These are phyloP conservation scores for Anoplopoma fimbria DNA, from an alignment of 2,113 vertebrate species.

Conservation along the genomic window DNA sequence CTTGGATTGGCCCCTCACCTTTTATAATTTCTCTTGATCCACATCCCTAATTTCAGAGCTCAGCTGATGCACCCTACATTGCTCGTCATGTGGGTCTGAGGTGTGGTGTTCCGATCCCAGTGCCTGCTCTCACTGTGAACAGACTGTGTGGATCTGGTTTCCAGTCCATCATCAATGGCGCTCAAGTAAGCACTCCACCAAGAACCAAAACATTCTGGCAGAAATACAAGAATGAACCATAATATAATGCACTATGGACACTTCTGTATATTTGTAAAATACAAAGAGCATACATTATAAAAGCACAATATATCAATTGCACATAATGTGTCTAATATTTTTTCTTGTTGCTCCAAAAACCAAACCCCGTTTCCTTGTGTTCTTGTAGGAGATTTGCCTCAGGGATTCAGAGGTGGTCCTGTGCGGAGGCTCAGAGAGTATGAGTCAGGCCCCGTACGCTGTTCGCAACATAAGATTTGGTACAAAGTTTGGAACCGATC, in stretches of 20 bases:
- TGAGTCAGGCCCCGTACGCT: slow-evolving; percentile 93
- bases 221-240: slow-evolving; percentile 4
- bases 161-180: slow-evolving; percentile 92
- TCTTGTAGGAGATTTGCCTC: slow-evolving; percentile 91
- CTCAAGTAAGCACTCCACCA: slow-evolving; percentile 86
- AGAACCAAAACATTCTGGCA: background rate
- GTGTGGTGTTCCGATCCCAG: slow-evolving; percentile 87
- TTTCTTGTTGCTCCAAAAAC: background rate
- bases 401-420: slow-evolving; percentile 94
- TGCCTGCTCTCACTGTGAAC: slow-evolving; percentile 92
- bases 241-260: background rate
- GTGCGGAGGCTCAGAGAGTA: slow-evolving; percentile 93
- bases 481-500: slow-evolving; percentile 90
- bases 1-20: background rate
- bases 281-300: background rate
- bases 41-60: slow-evolving; percentile 80
- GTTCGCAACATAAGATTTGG: slow-evolving; percentile 94
- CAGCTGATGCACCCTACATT: slow-evolving; percentile 88
- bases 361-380: slow-evolving; percentile 28
- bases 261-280: background rate
- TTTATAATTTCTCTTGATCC: background rate
- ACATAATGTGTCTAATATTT: fast-evolving
- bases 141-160: slow-evolving; percentile 98
- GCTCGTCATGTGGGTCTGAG: slow-evolving; percentile 93
- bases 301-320: background rate